Percentiles rank a stretch among this genome's conserved stretches.
These are phyloP conservation scores for Phenganax marumi DNA, from an alignment of 92 coral and sea anemone species.

Conservation along the genomic window DNA sequence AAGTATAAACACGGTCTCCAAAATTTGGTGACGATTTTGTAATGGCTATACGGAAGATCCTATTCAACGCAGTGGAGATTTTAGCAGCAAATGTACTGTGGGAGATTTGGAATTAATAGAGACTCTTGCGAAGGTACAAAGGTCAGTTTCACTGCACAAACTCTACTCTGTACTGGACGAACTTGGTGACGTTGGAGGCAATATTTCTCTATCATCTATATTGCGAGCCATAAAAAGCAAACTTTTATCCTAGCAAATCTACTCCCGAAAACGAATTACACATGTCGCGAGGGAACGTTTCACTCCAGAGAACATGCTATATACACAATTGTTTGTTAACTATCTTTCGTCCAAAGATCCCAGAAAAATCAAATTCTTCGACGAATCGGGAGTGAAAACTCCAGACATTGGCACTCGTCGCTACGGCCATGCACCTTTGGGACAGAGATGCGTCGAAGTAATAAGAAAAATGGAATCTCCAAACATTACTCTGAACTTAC, in stretches of 20 bases:
- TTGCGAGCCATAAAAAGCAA: slow-evolving; percentile 43
- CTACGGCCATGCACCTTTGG: slow-evolving; percentile 5
- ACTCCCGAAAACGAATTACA: slow-evolving; percentile 38
- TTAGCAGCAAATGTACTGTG: background rate
- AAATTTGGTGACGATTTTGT: slow-evolving; percentile 13
- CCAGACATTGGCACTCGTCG: slow-evolving; percentile 25
- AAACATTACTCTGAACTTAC: slow-evolving; percentile 2
- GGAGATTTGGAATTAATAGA: slow-evolving; percentile 10
- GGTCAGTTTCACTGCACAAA: slow-evolving; percentile 41
- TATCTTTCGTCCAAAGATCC: slow-evolving; percentile 1
- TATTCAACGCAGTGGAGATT: background rate
- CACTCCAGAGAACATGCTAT: slow-evolving; percentile 28
- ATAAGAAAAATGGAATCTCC: slow-evolving; percentile 16
- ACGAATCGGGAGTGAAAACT: background rate
- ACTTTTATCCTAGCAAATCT: slow-evolving; percentile 34
- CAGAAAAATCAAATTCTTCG: slow-evolving; percentile 5
- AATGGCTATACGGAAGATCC: background rate
- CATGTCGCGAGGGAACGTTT: slow-evolving; percentile 45
- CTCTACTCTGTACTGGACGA: slow-evolving; percentile 25
- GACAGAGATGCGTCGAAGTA: slow-evolving; percentile 2
- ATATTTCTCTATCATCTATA: slow-evolving; percentile 36
- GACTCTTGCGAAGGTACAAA: background rate
- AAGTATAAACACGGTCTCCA: slow-evolving; percentile 4
- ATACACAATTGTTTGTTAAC: slow-evolving; percentile 36
- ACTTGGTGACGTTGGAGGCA: slow-evolving; percentile 35